Evolutionary conservation across 1,140 invertebrate genomes (phyloP), one percentile per base, ranked within the genome.

Genomic region (Nebria ingens): DNA sequence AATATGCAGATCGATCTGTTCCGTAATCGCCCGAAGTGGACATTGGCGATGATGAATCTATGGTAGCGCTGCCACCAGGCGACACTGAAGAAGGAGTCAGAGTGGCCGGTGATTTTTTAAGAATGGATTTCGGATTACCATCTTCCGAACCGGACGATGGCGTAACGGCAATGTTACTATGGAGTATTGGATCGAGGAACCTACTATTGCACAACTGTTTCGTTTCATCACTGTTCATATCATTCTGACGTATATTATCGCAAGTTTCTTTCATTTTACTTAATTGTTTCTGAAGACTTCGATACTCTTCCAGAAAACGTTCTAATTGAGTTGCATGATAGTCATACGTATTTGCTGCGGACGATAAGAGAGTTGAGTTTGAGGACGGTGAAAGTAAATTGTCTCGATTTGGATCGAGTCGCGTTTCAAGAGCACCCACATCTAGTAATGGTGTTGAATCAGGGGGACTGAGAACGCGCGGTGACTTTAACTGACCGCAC

Each of bases 231-330:
- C 52, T 53, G 9, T 56, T 45, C 15, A 21, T 25, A 29, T 64
- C 52, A 40, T 79, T 79, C 29, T 74, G 73, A 29, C 72, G 69
- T 54, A 84, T 74, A 56, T 76, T 81, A 61, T 84, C 84, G 64
- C 84, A 82, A 21, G 83, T 84, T 62, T 85, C 81, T 63, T 86
- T 87, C 84, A 87, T 87, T 66, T 80, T 82, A 53, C 79, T 83
- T 56, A 89, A 66, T 65, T 87, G 84, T 66, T 86, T 82, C 66
- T 86, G 82, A 42, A 88, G 74, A 61, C 73, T 81, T 59, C 83
- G 75, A 64, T 88, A 89, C 85, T 64, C 87, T 83, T 64, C 87
- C 83, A 21, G 87, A 74, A 66, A 87, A 87, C 23, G 80, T 63
- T 87, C 85, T 42, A 89, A 68, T 64, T 88, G 85, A 2, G 84